Percentiles rank a stretch among this genome's conserved stretches.
These are phyloP conservation scores for Ammodytes marinus DNA, from an alignment of 2,113 vertebrate species.

Conservation along the genomic window DNA sequence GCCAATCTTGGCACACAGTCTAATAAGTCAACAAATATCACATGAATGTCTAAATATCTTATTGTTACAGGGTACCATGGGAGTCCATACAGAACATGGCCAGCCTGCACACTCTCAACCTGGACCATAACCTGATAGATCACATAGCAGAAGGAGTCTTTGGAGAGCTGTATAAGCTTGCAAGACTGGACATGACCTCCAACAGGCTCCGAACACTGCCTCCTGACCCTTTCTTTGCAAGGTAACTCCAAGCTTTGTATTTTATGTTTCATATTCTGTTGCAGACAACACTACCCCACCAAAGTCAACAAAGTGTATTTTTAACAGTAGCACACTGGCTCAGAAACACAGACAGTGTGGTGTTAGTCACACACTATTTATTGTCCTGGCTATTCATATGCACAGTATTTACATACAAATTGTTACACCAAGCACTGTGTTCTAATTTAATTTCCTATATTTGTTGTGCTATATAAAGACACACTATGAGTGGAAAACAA, in stretches of 20 bases:
- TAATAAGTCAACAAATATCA: slow-evolving; percentile 6
- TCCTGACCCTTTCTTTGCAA: slow-evolving; percentile 90
- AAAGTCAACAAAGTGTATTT: slow-evolving; percentile 22
- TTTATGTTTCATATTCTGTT: slow-evolving; percentile 34
- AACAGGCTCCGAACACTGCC: slow-evolving; percentile 92
- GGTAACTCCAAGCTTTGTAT: slow-evolving; percentile 61
- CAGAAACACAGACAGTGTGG: not conserved
- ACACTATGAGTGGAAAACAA: not conserved
- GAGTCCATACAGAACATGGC: slow-evolving; percentile 92
- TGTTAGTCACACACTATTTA: not conserved
- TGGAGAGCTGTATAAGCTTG: slow-evolving; percentile 90
- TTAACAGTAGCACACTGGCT: not conserved
- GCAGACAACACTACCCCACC: not conserved
- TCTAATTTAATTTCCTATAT: not conserved
- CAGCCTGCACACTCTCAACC: slow-evolving; percentile 91
- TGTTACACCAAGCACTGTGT: not conserved
- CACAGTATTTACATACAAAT: not conserved
- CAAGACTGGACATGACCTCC: slow-evolving; percentile 93
- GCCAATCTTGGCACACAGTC: slow-evolving; percentile 59
- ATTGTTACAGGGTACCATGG: slow-evolving; percentile 87
- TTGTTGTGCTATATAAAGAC: not conserved
- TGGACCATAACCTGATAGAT: slow-evolving; percentile 95
- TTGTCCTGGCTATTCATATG: not conserved
- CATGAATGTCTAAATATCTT: not conserved
- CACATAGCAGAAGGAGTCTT: slow-evolving; percentile 90